phyloP scores from a whole-genome alignment of 2,113 vertebrate genomes.

The Tachysurus vachellii region DNA sequence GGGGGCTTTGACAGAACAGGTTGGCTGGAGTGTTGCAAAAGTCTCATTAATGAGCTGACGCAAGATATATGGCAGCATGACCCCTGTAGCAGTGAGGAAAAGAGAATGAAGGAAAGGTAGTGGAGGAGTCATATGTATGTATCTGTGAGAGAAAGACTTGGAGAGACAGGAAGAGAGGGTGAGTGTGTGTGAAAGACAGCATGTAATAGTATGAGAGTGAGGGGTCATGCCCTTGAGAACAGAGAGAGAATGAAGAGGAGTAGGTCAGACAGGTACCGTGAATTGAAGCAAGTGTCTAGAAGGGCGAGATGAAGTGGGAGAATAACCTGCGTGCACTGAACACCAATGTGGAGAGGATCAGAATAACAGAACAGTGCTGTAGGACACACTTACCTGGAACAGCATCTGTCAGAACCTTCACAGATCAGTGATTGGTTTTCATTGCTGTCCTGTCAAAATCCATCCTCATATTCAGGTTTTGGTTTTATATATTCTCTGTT shows the following conservation, averaged over 20 bases:
- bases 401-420: not conserved
- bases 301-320: slow-evolving; percentile 25
- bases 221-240: slow-evolving; percentile 39
- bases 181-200: slow-evolving; percentile 5
- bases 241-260: slow-evolving; percentile 35
- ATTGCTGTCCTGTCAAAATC: not conserved
- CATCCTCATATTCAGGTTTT: not conserved
- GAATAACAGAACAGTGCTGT: slow-evolving; percentile 1
- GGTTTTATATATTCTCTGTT: not conserved
- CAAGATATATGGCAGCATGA: slow-evolving; percentile 26
- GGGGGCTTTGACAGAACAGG: not conserved
- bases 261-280: slow-evolving; percentile 31
- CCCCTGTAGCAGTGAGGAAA: not conserved
- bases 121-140: not conserved
- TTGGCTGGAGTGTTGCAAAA: not conserved
- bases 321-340: slow-evolving; percentile 37
- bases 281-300: slow-evolving; percentile 24
- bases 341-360: slow-evolving; percentile 16
- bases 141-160: not conserved
- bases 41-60: slow-evolving; percentile 31
- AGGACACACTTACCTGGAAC: not conserved
- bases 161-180: not conserved
- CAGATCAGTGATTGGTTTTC: not conserved
- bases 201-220: slow-evolving; percentile 33
- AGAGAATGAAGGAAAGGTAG: not conserved